Evolutionary conservation across 2,797 vertebrate species (phyloP).

Genomic region (Galaxias olidus): DNA sequence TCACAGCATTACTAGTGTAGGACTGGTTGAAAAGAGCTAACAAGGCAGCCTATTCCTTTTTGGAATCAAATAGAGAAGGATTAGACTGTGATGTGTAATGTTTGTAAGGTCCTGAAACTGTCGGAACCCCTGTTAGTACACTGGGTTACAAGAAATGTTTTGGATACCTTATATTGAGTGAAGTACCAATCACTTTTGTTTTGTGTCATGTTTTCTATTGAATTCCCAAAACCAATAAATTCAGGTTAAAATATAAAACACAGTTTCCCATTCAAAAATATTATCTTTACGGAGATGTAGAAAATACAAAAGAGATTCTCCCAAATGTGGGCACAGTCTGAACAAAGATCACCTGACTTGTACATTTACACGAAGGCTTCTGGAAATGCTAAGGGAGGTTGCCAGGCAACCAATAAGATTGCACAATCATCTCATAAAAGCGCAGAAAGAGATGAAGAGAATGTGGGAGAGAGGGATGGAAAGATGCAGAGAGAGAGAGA

Average conservation of each 20-base stretch:
- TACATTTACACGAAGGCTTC: not conserved
- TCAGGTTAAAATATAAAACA: no score
- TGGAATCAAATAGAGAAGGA: no score
- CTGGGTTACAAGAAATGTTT: not conserved
- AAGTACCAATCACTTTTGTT: not conserved
- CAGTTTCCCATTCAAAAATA: no score
- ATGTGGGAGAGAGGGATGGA: not conserved
- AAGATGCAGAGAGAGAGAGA: not conserved
- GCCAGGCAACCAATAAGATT: constrained; percentile 28
- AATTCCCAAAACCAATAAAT: no score
- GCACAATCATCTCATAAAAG: constrained; percentile 15
- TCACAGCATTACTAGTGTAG: constrained; percentile 19
- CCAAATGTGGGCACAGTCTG: not conserved
- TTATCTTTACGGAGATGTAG: no score
- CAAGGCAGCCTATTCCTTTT: no score
- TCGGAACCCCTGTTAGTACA: no score
- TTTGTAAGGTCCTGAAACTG: no score
- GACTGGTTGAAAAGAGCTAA: no score
- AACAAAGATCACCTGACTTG: not conserved
- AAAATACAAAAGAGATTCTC: no score
- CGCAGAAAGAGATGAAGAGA: not conserved
- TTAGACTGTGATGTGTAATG: no score
- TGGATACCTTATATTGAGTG: not conserved
- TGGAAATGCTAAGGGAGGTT: constrained; percentile 26
- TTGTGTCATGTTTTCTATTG: no score